Percentiles rank a stretch among this genome's conserved stretches.
phyloP scores from a whole-genome alignment of 2,113 vertebrate species.

The Stictonetta naevosa region DNA sequence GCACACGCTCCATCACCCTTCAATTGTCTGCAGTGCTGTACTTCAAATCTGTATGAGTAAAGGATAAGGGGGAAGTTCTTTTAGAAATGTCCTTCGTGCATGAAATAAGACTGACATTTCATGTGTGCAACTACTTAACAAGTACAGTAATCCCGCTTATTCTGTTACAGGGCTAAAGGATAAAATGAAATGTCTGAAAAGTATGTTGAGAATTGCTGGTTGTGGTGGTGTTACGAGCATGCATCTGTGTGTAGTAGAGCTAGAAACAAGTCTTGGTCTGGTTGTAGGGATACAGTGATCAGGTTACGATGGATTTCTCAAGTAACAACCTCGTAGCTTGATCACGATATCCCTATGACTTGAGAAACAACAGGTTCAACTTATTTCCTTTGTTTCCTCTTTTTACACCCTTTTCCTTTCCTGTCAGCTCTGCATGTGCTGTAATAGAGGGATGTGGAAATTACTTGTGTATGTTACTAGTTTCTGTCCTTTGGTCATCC shows the following conservation, averaged over 20 bases:
- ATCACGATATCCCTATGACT: conserved; percentile 73
- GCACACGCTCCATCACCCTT: neutral
- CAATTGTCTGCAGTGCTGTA: neutral
- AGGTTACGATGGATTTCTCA: conserved; percentile 72
- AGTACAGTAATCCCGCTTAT: conserved; percentile 44
- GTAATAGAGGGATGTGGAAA: neutral
- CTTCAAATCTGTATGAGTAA: neutral
- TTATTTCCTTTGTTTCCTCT: neutral
- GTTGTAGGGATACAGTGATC: conserved; percentile 78
- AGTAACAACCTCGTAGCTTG: conserved; percentile 67
- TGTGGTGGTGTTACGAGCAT: conserved; percentile 58
- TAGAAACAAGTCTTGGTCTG: conserved; percentile 57
- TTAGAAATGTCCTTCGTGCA: neutral
- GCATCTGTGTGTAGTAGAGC: conserved; percentile 41
- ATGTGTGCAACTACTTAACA: neutral
- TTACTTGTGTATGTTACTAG: neutral
- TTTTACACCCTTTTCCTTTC: neutral
- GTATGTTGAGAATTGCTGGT: conserved; percentile 71
- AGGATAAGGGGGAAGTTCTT: neutral
- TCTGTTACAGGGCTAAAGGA: conserved; percentile 81
- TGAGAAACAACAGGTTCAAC: conserved; percentile 40
- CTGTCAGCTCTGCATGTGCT: conserved; percentile 11
- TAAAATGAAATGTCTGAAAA: conserved; percentile 80
- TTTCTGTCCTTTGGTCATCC: neutral
- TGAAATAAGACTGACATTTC: neutral